A percentile compares a stretch with the other conserved stretches of the same genome.
Conservation (phyloP, 2,888 invertebrate genomes). For the Sinodicranocentrus sp. region DNA sequence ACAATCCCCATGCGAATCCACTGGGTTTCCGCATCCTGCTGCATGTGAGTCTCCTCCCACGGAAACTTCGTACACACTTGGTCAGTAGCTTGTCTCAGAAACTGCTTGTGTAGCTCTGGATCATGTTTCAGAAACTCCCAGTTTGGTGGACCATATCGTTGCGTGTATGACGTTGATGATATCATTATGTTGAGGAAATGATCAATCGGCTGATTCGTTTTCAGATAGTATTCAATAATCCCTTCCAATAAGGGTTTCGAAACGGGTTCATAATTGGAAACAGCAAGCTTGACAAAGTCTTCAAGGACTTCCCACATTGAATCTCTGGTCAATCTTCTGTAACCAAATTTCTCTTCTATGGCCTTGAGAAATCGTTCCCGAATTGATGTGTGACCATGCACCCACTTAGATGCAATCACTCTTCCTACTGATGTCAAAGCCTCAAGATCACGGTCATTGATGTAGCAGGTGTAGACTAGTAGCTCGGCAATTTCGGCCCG, state of each 20-base stretch:
- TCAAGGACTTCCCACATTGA: slow-evolving; percentile 46
- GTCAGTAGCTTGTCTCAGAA: slow-evolving; percentile 43
- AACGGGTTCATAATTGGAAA: slow-evolving; percentile 31
- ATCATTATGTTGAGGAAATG: slow-evolving; percentile 25
- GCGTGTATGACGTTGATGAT: slow-evolving; percentile 34
- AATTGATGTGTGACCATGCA: slow-evolving; percentile 34
- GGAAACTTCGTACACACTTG: slow-evolving; percentile 43
- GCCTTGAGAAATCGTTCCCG: slow-evolving; percentile 48
- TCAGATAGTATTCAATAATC: slow-evolving; percentile 56
- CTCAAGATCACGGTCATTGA: slow-evolving; percentile 57
- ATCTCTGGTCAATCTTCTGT: slow-evolving; percentile 41
- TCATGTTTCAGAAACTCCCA: slow-evolving; percentile 56
- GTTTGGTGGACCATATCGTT: slow-evolving; percentile 37
- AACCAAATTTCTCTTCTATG: slow-evolving; percentile 56
- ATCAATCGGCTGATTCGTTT: slow-evolving; percentile 58
- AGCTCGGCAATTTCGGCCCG: slow-evolving; percentile 51
- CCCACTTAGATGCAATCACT: slow-evolving; percentile 28
- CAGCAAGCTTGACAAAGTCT: slow-evolving; percentile 55
- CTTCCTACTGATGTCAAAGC: slow-evolving; percentile 26
- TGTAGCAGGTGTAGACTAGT: slow-evolving; percentile 60
- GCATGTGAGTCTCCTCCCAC: slow-evolving; percentile 41
- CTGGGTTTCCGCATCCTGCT: slow-evolving; percentile 18
- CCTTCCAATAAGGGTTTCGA: slow-evolving; percentile 44
- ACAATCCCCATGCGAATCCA: slow-evolving; percentile 52
- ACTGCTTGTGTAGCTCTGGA: slow-evolving; percentile 50